phyloP scores from a whole-genome alignment of 2,888 invertebrate genomes.

The Clunio marinus region DNA sequence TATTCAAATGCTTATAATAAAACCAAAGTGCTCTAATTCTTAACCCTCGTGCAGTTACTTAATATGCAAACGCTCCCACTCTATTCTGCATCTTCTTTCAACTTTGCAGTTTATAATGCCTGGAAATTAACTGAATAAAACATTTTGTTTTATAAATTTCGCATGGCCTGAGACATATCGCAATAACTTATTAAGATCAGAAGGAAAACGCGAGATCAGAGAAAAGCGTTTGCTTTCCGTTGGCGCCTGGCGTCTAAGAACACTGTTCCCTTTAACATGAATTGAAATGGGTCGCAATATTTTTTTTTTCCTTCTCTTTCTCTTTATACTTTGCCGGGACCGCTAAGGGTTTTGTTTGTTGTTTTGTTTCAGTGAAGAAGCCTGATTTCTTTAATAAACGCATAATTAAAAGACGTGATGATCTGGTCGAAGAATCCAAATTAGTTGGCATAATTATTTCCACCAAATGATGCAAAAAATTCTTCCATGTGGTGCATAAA shows the following conservation, averaged over 20 bases:
- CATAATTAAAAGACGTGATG: constrained; percentile 31
- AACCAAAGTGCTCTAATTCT: not conserved
- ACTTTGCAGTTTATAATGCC: not conserved
- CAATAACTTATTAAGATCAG: constrained; percentile 37
- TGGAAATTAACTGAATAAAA: constrained; percentile 34
- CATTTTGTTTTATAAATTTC: constrained; percentile 26
- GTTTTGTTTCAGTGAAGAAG: constrained; percentile 31
- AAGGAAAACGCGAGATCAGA: constrained; percentile 3
- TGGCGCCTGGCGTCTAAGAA: constrained; percentile 31
- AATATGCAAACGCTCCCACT: too few species aligned
- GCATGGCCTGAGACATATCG: constrained; percentile 32
- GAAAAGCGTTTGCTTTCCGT: constrained; percentile 4
- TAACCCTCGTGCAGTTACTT: too few species aligned
- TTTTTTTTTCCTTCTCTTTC: constrained; percentile 1
- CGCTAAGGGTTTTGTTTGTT: not conserved
- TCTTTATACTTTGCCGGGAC: constrained; percentile 28
- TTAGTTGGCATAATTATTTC: constrained; percentile 33
- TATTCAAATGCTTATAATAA: not conserved
- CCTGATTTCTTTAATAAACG: constrained; percentile 36
- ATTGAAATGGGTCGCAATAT: constrained; percentile 33
- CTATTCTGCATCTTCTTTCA: not conserved
- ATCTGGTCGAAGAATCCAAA: constrained; percentile 21
- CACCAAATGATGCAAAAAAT: constrained; percentile 29
- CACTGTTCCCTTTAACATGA: constrained; percentile 36
- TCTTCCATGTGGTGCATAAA: not conserved